Evolutionary conservation across 2,113 vertebrate species (phyloP), one percentile per base, ranked within the genome.

Genomic region (Cyprinodon tularosa): DNA sequence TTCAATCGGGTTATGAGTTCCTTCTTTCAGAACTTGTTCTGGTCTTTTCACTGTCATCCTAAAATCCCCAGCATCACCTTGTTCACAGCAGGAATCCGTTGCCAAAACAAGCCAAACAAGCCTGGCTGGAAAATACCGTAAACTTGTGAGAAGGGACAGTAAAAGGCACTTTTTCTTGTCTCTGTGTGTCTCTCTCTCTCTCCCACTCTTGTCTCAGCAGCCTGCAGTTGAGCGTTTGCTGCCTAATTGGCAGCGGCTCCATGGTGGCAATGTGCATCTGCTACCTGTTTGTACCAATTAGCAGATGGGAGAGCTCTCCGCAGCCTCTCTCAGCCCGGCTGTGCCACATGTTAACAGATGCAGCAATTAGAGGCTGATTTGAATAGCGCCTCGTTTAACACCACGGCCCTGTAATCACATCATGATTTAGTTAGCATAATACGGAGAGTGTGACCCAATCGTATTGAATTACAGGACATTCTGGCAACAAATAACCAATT

Each of bases 281-380:
- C 90, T 93, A 94, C 94, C 94, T 95, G 94, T 94, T 95, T 95
- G 93, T 95, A 93, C 90, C 78, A 93, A 95, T 95, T 91, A 96
- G 91, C 91, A 93, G 90, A 92, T 92, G 92, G 89, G 93, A 95
- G 90, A 29, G 90, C 88, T 91, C 92, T 92, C 88, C 86, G 83
- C 90, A 88, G 91, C 89, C 92, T 91, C 91, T 57, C 88, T 83
- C 94, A 83, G 88, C 93, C 90, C 85, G 85, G 92, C 93, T 91
- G 84, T 74, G 89, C 91, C 90, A 91, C 91, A 91, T 89, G 94
- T 95, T 95, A 96, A 96, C 90, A 96, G 95, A 96, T 94, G 95
- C 87, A 81, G 91, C 96, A 97, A 97, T 96, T 93, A 96, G 95
- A 85, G 92, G 92, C 94, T 95, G 92, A 94, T 96, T 96, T 95